These are phyloP conservation scores for Brachyalestes nurse DNA, from an alignment of 2,797 vertebrate species.

Conservation along the genomic window DNA sequence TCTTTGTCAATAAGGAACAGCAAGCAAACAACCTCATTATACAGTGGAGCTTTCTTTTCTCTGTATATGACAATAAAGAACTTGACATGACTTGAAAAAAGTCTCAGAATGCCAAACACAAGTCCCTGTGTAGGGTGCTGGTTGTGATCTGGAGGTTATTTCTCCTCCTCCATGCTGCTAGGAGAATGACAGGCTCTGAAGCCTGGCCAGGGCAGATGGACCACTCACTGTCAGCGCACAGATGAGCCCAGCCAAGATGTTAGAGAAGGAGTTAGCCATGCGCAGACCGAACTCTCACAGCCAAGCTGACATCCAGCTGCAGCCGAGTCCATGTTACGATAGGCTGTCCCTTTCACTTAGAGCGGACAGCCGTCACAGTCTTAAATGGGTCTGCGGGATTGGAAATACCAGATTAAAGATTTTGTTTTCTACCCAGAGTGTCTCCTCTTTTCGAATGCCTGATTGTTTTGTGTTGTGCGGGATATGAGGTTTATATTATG, in stretches of 20 bases:
- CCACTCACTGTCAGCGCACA: constrained; percentile 47
- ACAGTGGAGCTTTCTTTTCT: background rate
- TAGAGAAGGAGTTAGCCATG: constrained; percentile 51
- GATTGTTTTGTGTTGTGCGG: constrained; percentile 56
- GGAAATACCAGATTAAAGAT: constrained; percentile 42
- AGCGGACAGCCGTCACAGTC: constrained; percentile 32
- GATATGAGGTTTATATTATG: constrained; percentile 64
- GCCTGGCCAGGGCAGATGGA: constrained; percentile 59
- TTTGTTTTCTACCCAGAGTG: constrained; percentile 29
- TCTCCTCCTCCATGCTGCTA: constrained; percentile 43
- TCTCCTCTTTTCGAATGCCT: constrained; percentile 48
- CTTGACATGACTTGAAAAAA: background rate
- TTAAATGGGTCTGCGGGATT: constrained; percentile 40
- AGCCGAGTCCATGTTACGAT: constrained; percentile 30
- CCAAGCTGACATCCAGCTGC: constrained; percentile 55
- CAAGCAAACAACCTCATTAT: background rate
- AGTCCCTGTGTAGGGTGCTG: background rate
- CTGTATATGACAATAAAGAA: background rate
- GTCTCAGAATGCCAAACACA: background rate
- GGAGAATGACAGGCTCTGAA: constrained; percentile 48
- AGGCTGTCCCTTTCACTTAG: constrained; percentile 46
- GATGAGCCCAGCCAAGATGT: constrained; percentile 50
- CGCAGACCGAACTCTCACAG: constrained; percentile 43
- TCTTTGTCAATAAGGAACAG: background rate
- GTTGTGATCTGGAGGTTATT: constrained; percentile 8